Evolutionary conservation across 1,140 invertebrate genomes (phyloP), one percentile per base, ranked within the genome.

Genomic region (Bradynema listronoti): DNA sequence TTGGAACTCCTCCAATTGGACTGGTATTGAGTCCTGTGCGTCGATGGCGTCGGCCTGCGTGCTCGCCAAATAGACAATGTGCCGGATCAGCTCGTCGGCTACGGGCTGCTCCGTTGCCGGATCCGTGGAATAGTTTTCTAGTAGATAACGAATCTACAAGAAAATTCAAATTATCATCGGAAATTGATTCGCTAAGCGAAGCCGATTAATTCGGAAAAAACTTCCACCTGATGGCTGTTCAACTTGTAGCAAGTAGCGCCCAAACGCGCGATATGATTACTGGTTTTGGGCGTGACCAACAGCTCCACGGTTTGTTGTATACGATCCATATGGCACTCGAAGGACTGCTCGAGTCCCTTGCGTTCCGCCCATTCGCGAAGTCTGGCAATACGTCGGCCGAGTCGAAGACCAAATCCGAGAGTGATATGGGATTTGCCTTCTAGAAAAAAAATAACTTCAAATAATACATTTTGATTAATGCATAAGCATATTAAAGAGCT

Each of bases 191-290:
- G 6, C 42, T 22, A 19, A 11, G 19, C 36, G 36, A 19, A 11
- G 19, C 36, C 36, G 36, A 39, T 39, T 39, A 39, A 39, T 19
- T 39, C 11, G 19, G 19, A 39, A 39, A 19, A 11, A 11, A 39
- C 11, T 19, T 19, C 19, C 46, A 97, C 84, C 81, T 98, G 94
- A 22, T 95, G 81, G 0, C 91, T 96, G 81, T 99, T 99, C 7
- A 99, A 82, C 73, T 94, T 94, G 81, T 93, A 96, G 79, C 92
- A 97, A 30, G 89, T 87, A n/a, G 89, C 88, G 49, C 88, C 87
- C 33, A 95, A 83, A 45, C 86, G 86, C 7, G 88, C 87, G 16
- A 94, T 84, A 77, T 97, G 91, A 71, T 95, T 90, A 4, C 87
- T 56, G 4, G 54, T 86, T 77, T 94, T 94, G 1, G 88, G 87